A percentile compares a stretch with the other conserved stretches of the same genome.
These are phyloP conservation scores for Pyrocephalus nanus DNA, from an alignment of 2,797 vertebrate genomes.

Conservation along the genomic window DNA sequence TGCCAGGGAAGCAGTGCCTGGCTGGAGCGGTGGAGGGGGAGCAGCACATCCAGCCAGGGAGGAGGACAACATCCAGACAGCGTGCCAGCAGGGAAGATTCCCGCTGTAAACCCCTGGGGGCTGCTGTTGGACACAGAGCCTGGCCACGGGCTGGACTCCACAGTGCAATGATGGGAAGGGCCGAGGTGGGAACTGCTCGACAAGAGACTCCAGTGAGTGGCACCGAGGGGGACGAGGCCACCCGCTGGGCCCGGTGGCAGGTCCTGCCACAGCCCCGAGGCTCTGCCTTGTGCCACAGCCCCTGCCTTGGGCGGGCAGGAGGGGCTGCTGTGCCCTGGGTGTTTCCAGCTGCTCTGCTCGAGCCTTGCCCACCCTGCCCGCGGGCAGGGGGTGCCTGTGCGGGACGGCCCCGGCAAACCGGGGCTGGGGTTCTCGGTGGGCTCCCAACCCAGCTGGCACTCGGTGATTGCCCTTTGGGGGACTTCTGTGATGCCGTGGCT, in stretches of 20 bases:
- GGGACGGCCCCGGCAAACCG: neutral
- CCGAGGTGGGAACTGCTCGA: fast-evolving
- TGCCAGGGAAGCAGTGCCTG: too few relatives aligned
- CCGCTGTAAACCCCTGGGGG: neutral
- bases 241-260: fast-evolving
- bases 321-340: neutral
- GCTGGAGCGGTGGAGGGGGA: neutral
- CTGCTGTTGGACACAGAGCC: neutral
- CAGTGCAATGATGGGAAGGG: neutral
- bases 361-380: neutral
- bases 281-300: neutral
- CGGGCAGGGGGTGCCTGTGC: neutral
- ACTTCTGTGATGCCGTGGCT: neutral
- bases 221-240: neutral
- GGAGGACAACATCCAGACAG: neutral
- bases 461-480: neutral
- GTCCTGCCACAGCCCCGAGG: neutral
- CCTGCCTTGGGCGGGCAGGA: neutral
- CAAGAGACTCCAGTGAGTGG: fast-evolving
- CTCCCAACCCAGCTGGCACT: fast-evolving
- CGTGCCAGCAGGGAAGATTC: neutral
- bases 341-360: neutral
- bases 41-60: neutral
- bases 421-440: neutral
- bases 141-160: fast-evolving